Conservation (phyloP, 2,888 invertebrate genomes). For the Mechanitis mazaeus region DNA sequence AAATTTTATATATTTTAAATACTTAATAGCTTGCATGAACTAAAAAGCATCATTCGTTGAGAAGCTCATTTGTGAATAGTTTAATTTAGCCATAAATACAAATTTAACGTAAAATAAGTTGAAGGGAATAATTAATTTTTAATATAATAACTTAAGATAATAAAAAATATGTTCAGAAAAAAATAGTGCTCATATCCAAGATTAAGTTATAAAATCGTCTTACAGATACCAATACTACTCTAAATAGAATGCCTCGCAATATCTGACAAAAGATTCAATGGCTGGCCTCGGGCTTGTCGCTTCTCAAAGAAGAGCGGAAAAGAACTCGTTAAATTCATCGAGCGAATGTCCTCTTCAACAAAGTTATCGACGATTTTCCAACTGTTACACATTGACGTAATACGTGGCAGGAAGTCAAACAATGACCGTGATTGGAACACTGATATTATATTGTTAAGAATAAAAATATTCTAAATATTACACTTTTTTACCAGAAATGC, state of each 20-base stretch:
- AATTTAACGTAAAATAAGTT: too few species aligned
- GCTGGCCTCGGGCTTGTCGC: constrained; percentile 25
- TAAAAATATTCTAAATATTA: neutral
- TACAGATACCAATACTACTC: neutral
- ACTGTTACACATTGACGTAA: constrained; percentile 17
- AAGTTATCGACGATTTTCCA: constrained; percentile 19
- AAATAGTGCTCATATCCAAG: neutral
- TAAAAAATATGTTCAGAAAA: neutral
- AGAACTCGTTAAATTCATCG: constrained; percentile 29
- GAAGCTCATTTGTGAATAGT: too few species aligned
- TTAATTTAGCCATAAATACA: too few species aligned
- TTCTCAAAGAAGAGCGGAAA: constrained; percentile 25
- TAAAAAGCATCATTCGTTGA: too few species aligned
- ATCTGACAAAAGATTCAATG: constrained; percentile 30
- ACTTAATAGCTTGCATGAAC: too few species aligned
- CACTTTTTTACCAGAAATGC: neutral
- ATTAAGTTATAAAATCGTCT: neutral
- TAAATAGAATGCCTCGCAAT: constrained; percentile 27
- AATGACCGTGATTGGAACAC: constrained; percentile 16
- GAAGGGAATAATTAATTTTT: too few species aligned
- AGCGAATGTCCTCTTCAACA: constrained; percentile 25
- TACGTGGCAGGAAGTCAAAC: constrained; percentile 9
- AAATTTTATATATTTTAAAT: too few species aligned
- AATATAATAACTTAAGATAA: too few species aligned
- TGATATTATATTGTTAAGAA: neutral